phyloP scores from a whole-genome alignment of 2,888 invertebrate species.

The Calameuta filiformis region DNA sequence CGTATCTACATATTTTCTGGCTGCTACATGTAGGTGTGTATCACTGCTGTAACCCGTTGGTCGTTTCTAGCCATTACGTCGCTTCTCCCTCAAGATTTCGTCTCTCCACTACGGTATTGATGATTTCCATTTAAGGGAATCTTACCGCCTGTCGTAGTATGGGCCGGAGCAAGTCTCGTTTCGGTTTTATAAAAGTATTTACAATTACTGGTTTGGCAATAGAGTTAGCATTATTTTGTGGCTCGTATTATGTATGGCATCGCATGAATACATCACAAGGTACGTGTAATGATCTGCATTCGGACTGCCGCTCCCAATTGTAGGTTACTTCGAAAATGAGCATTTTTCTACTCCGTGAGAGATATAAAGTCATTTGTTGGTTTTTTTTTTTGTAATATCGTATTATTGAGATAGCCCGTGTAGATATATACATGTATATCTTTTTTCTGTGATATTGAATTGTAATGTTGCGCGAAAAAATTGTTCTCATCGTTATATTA shows the following conservation, averaged over 20 bases:
- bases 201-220: conserved; percentile 62
- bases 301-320: too few species aligned
- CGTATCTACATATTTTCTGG: too few species aligned
- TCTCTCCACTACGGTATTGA: conserved; percentile 45
- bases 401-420: too few species aligned
- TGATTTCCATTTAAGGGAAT: conserved; percentile 64
- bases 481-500: too few species aligned
- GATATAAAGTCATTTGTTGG: too few species aligned
- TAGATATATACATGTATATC: not conserved
- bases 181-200: conserved; percentile 66
- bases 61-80: not conserved
- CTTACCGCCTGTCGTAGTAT: conserved; percentile 65
- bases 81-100: conserved; percentile 31
- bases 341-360: too few species aligned
- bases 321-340: not conserved
- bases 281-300: conserved; percentile 54
- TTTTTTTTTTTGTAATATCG: too few species aligned
- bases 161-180: conserved; percentile 45
- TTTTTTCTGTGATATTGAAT: conserved; percentile 3
- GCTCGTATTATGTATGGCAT: conserved; percentile 74
- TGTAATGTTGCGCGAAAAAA: conserved; percentile 29
- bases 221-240: conserved; percentile 72
- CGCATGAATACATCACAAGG: conserved; percentile 79
- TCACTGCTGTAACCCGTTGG: too few species aligned
- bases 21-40: too few species aligned